Conservation (phyloP, 2,113 vertebrate species). For the Chinchilla lanigera region DNA sequence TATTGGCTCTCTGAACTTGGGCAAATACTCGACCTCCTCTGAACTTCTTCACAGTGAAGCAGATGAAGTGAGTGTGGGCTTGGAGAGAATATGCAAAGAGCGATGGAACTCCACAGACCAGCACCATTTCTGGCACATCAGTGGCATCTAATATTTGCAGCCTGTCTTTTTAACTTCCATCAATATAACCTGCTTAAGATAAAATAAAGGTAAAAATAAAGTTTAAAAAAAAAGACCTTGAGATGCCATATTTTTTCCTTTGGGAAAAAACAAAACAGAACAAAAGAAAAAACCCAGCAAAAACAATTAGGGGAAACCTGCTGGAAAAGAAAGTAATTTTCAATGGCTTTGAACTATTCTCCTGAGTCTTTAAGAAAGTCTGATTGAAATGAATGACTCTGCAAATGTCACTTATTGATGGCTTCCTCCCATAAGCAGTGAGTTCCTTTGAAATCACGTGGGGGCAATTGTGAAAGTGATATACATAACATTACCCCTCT, state of each 20-base stretch:
- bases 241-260: neutral
- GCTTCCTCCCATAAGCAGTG: constrained; percentile 81
- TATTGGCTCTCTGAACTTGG: neutral
- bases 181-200: constrained; percentile 39
- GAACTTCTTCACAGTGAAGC: constrained; percentile 24
- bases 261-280: neutral
- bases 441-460: constrained; percentile 85
- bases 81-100: neutral
- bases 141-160: neutral
- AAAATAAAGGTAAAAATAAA: constrained; percentile 45
- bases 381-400: constrained; percentile 88
- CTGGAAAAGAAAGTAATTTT: constrained; percentile 85
- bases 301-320: constrained; percentile 73
- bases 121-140: neutral
- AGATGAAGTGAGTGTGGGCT: neutral
- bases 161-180: neutral
- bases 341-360: constrained; percentile 83
- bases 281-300: neutral
- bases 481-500: constrained; percentile 97
- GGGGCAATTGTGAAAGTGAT: constrained; percentile 95
- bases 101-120: neutral
- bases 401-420: constrained; percentile 86
- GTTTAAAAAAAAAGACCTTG: neutral
- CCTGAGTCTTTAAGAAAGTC: constrained; percentile 84
- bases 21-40: neutral